These are phyloP conservation scores for Indicator maculatus DNA, from an alignment of 2,113 vertebrate species.

Conservation along the genomic window DNA sequence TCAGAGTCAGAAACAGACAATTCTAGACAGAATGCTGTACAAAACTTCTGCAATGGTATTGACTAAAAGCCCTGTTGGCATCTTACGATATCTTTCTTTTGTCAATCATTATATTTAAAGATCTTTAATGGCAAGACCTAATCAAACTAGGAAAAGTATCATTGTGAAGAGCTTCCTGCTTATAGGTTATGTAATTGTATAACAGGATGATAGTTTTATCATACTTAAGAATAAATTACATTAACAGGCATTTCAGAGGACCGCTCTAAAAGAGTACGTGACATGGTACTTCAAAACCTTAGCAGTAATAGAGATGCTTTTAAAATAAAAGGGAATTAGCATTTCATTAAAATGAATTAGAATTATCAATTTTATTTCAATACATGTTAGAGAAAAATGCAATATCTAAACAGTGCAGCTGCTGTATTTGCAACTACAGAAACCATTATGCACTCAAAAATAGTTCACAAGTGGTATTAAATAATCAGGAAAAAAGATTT, in stretches of 20 bases:
- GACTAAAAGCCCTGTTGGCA: not conserved
- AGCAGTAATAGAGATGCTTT: not conserved
- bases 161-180: slow-evolving; percentile 14
- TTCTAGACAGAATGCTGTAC: not conserved
- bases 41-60: not conserved
- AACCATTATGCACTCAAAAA: not conserved
- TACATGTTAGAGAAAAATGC: not conserved
- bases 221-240: not conserved
- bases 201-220: slow-evolving; percentile 10
- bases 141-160: not conserved
- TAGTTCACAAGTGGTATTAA: not conserved
- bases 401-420: not conserved
- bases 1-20: not conserved
- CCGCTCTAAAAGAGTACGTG: not conserved
- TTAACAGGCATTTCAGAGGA: not conserved
- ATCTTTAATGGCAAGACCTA: not conserved
- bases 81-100: not conserved
- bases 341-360: not conserved
- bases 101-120: slow-evolving; percentile 18
- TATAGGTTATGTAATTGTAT: not conserved
- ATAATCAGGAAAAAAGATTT: not conserved
- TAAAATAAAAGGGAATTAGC: not conserved
- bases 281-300: not conserved
- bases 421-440: not conserved
- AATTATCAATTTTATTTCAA: not conserved